Evolutionary conservation across 2,888 invertebrate species (phyloP).

Genomic region (Ochlodes sylvanus): DNA sequence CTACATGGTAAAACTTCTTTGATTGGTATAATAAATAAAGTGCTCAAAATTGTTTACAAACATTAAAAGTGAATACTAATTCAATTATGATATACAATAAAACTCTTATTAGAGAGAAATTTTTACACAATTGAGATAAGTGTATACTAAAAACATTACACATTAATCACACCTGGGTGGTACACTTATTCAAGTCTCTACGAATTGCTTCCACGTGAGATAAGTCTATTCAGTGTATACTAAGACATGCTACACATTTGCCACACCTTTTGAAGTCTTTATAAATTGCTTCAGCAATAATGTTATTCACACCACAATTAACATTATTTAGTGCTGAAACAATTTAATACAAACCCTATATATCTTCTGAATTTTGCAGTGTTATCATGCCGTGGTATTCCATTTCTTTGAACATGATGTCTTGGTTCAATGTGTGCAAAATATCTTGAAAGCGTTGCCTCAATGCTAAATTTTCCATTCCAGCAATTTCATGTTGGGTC

Average conservation of each 20-base stretch:
- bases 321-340: conserved; percentile 23
- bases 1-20: too few relatives aligned
- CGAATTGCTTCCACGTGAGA: not conserved
- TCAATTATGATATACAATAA: too few relatives aligned
- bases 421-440: conserved; percentile 91
- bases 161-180: too few relatives aligned
- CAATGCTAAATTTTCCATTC: conserved; percentile 93
- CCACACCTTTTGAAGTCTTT: not conserved
- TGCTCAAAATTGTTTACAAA: too few relatives aligned
- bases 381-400: conserved; percentile 82
- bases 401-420: conserved; percentile 92
- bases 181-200: too few relatives aligned
- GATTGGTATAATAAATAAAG: too few relatives aligned
- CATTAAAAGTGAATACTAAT: too few relatives aligned
- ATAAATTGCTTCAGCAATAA: conserved; percentile 27
- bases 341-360: conserved; percentile 51
- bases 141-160: too few relatives aligned
- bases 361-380: conserved; percentile 73
- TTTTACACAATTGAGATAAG: too few relatives aligned
- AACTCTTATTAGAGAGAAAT: too few relatives aligned
- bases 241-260: not conserved
- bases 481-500: conserved; percentile 93
- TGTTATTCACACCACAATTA: conserved; percentile 5
- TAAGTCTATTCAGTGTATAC: not conserved
- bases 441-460: conserved; percentile 93